Evolutionary conservation across 2,888 invertebrate species (phyloP).

Genomic region (Adelphocoris suturalis): DNA sequence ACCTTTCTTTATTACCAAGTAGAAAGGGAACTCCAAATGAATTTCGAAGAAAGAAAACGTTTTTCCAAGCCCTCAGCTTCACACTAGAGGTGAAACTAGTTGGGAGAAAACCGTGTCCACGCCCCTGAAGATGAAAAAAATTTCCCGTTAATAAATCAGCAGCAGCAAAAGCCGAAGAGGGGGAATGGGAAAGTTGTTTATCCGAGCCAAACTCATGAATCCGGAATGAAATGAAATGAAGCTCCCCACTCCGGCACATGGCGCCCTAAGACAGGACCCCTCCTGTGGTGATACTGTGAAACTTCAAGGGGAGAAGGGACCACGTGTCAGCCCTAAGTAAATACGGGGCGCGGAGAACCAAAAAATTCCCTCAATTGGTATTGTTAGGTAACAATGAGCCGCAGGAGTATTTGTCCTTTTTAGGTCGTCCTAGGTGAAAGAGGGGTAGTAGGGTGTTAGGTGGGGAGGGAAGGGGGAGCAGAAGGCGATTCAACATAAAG

Average conservation of each 20-base stretch:
- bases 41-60: no score
- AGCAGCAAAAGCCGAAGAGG: conserved; percentile 16
- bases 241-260: conserved; percentile 2
- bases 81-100: neutral
- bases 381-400: neutral
- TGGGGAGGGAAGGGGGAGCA: no score
- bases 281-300: neutral
- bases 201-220: conserved; percentile 61
- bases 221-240: conserved; percentile 62
- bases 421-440: neutral
- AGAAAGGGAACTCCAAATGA: no score
- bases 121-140: conserved; percentile 10
- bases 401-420: neutral
- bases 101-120: conserved; percentile 4
- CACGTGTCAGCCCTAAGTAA: conserved; percentile 52
- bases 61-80: neutral
- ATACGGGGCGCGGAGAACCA: neutral
- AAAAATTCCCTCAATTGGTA: conserved; percentile 9
- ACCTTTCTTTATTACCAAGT: no score
- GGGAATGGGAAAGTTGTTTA: conserved; percentile 47
- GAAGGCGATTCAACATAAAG: no score
- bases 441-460: no score
- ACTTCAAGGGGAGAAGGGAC: neutral
- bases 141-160: conserved; percentile 54
- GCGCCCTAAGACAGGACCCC: conserved; percentile 1